A percentile compares a stretch with the other conserved stretches of the same genome.
Conservation (phyloP, 2,888 invertebrate genomes). For the Melinopterus prodromus region DNA sequence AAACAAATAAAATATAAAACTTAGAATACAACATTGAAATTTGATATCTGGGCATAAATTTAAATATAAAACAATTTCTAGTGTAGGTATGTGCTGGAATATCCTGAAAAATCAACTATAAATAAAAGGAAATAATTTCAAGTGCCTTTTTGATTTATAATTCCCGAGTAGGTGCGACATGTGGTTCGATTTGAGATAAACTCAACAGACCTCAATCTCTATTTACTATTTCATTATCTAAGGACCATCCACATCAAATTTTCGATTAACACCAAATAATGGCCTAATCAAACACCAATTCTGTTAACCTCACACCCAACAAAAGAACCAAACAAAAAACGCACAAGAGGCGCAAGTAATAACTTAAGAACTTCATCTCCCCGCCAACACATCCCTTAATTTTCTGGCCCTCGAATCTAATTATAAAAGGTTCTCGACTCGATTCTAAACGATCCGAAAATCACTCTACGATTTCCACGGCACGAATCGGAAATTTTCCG, state of each 20-base stretch:
- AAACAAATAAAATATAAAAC: no score
- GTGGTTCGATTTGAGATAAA: no score
- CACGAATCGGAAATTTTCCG: constrained; percentile 33
- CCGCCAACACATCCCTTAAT: not conserved
- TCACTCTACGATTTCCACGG: constrained; percentile 26
- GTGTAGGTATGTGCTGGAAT: no score
- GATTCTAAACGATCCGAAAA: constrained; percentile 20
- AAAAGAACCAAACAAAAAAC: not conserved
- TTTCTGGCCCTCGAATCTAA: not conserved
- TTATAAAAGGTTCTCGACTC: constrained; percentile 7
- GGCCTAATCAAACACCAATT: not conserved
- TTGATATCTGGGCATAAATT: no score
- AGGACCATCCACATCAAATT: not conserved
- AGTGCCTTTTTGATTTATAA: no score
- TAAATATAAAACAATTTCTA: no score
- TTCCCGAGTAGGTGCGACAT: no score
- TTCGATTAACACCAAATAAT: not conserved
- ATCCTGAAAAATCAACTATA: no score
- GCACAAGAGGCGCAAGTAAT: not conserved
- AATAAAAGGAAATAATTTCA: no score
- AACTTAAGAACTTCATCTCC: not conserved
- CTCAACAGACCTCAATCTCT: no score
- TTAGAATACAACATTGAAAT: no score
- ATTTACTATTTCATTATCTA: no score
- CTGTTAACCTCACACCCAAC: not conserved